These are phyloP conservation scores for Pasiphila rectangulata DNA, from an alignment of 2,888 invertebrate genomes.

Conservation along the genomic window DNA sequence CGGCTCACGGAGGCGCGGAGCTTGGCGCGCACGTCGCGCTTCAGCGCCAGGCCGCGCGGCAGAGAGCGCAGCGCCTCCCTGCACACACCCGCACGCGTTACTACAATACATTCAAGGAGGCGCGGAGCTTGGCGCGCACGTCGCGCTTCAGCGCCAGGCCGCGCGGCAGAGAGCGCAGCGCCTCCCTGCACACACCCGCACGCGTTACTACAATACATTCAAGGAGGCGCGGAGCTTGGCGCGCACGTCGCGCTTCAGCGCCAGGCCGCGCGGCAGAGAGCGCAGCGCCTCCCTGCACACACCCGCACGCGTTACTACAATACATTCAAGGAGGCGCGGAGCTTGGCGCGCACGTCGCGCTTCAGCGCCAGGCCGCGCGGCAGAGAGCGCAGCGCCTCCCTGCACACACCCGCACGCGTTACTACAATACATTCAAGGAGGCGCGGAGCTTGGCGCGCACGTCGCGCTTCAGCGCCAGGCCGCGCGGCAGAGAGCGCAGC, in stretches of 20 bases:
- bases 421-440: no score
- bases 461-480: no score
- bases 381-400: conserved; percentile 84
- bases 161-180: conserved; percentile 85
- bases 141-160: conserved; percentile 84
- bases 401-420: conserved; percentile 42
- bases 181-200: conserved; percentile 75
- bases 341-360: conserved; percentile 83
- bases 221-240: conserved; percentile 82
- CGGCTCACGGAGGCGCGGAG: conserved; percentile 81
- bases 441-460: no score
- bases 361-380: conserved; percentile 86
- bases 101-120: conserved; percentile 75
- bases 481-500: no score
- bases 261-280: conserved; percentile 85
- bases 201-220: conserved; percentile 37
- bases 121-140: conserved; percentile 83
- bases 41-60: conserved; percentile 85
- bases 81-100: conserved; percentile 23
- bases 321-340: conserved; percentile 82
- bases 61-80: conserved; percentile 85
- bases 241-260: conserved; percentile 84
- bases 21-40: conserved; percentile 84
- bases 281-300: conserved; percentile 84
- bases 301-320: background rate